Percentiles rank a stretch among this genome's conserved stretches.
Conservation (phyloP, 1,140 invertebrate species). For the Pinna nobilis region DNA sequence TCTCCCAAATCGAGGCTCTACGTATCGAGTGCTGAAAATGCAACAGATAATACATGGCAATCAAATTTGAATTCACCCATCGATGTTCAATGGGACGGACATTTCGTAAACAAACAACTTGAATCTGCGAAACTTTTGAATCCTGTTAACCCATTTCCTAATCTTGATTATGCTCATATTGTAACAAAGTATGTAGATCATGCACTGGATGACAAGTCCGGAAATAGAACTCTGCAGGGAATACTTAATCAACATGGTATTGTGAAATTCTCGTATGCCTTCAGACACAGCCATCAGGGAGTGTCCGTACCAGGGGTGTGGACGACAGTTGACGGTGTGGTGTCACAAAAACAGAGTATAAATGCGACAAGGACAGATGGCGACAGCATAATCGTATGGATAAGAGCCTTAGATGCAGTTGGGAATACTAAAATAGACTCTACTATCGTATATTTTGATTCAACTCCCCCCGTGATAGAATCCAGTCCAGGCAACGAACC, state of each 20-base stretch:
- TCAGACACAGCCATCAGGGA: not conserved
- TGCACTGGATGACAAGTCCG: not conserved
- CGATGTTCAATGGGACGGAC: conserved; percentile 29
- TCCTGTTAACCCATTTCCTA: not conserved
- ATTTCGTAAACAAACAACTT: conserved; percentile 47
- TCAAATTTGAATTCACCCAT: conserved; percentile 12
- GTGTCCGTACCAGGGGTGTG: too few species aligned
- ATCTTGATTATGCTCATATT: not conserved
- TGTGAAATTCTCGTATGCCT: not conserved
- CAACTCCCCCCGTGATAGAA: too few species aligned
- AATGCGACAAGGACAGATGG: conserved; percentile 12
- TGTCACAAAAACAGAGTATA: not conserved
- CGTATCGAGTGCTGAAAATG: conserved; percentile 11
- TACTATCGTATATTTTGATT: conserved; percentile 29
- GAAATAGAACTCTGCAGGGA: not conserved
- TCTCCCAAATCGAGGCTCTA: conserved; percentile 83
- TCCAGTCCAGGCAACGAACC: too few species aligned
- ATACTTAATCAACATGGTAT: not conserved
- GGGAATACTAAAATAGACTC: conserved; percentile 16
- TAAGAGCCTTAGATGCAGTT: conserved; percentile 35
- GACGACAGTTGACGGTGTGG: too few species aligned
- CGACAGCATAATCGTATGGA: conserved; percentile 30
- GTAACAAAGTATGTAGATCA: not conserved
- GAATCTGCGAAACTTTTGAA: conserved; percentile 31
- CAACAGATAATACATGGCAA: conserved; percentile 12